Conservation (phyloP, 2,113 vertebrate genomes). For the Oenanthe oenanthe region DNA sequence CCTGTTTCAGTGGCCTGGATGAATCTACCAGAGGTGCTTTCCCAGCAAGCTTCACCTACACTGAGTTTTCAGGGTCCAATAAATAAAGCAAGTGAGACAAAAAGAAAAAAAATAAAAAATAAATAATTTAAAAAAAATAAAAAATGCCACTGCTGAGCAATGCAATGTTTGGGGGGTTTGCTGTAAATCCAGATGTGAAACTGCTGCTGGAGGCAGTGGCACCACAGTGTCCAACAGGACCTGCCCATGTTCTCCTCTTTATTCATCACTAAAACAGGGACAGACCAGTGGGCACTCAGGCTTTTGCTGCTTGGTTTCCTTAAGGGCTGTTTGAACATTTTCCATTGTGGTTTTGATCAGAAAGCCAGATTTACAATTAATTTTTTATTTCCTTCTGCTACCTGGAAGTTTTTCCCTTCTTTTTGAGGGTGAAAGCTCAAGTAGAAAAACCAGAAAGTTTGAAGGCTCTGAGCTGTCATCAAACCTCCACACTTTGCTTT, state of each 20-base stretch:
- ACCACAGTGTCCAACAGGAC: accelerated
- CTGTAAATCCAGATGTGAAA: not conserved
- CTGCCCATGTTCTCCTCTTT: not conserved
- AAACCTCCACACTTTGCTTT: not conserved
- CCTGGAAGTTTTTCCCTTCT: not conserved
- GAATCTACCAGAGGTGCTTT: not conserved
- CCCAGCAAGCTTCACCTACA: not conserved
- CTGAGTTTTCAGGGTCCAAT: not conserved
- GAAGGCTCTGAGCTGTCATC: not conserved
- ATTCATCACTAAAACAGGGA: not conserved
- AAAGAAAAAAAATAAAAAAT: not conserved
- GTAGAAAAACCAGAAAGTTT: not conserved
- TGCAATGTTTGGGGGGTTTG: not conserved
- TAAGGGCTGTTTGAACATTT: not conserved
- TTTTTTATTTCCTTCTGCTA: not conserved
- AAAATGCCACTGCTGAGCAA: not conserved
- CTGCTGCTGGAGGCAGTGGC: not conserved
- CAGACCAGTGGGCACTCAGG: not conserved
- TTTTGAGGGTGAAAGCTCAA: not conserved
- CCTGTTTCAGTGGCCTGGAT: not conserved
- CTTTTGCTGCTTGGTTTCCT: not conserved
- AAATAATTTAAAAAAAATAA: not conserved
- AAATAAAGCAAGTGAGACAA: not conserved
- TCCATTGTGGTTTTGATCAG: not conserved
- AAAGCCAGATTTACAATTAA: not conserved